Evolutionary conservation across 2,797 vertebrate genomes (phyloP).

Genomic region (Urocyon cinereoargenteus): DNA sequence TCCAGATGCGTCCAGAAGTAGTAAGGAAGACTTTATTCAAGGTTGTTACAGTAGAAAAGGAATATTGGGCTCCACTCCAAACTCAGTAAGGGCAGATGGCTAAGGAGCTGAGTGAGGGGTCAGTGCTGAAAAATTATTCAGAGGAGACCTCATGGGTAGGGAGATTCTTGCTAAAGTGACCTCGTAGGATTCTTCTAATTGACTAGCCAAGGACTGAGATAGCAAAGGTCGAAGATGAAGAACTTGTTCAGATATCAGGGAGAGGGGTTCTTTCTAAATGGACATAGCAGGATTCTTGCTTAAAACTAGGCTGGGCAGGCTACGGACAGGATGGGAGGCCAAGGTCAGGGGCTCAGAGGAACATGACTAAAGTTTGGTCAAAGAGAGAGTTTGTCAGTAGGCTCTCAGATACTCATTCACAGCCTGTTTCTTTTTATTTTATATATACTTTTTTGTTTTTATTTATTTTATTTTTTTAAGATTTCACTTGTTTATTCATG

Average conservation of each 20-base stretch:
- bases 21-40: not conserved
- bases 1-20: not conserved
- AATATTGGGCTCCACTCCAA: not conserved
- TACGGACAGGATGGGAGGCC: not conserved
- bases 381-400: not conserved
- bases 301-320: not conserved
- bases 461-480: too few species aligned
- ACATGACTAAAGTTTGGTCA: not conserved
- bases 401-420: not conserved
- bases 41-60: not conserved
- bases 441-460: not conserved
- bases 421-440: constrained; percentile 4
- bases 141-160: not conserved
- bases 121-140: not conserved
- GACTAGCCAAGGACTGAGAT: not conserved
- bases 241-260: not conserved
- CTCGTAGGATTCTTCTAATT: not conserved
- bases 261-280: not conserved
- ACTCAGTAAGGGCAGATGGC: not conserved
- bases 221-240: not conserved
- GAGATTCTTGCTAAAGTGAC: not conserved
- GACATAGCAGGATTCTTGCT: not conserved
- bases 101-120: not conserved
- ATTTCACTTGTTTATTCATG: too few species aligned
- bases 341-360: not conserved